Conservation (phyloP, 2,888 invertebrate genomes). For the Pediacus dermestoides region DNA sequence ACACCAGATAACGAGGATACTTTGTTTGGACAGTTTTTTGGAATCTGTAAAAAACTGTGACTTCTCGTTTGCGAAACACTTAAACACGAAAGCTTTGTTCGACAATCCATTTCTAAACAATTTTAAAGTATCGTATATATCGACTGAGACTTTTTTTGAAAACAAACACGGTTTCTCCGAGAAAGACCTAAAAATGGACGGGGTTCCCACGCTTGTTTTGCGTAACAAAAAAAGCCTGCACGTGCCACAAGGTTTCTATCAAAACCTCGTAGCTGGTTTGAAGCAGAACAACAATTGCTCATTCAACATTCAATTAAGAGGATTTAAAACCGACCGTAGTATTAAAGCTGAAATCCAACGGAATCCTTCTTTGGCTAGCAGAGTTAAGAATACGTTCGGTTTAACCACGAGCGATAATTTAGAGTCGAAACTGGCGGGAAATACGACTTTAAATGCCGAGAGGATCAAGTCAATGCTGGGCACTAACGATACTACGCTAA, state of each 20-base stretch:
- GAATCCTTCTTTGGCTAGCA: constrained; percentile 66
- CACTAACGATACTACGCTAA: constrained; percentile 50
- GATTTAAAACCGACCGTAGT: constrained; percentile 77
- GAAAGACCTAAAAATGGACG: constrained; percentile 31
- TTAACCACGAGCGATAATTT: constrained; percentile 26
- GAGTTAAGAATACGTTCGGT: constrained; percentile 59
- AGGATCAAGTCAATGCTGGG: constrained; percentile 54
- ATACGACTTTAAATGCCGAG: constrained; percentile 44
- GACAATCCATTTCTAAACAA: constrained; percentile 42
- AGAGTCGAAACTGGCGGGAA: constrained; percentile 29
- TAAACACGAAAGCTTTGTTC: constrained; percentile 39
- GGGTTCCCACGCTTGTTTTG: constrained; percentile 38
- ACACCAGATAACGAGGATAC: constrained; percentile 35
- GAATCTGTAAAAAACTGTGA: constrained; percentile 49
- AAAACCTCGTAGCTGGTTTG: constrained; percentile 37
- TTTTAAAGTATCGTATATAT: constrained; percentile 46
- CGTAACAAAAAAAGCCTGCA: constrained; percentile 33
- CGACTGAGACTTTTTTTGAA: constrained; percentile 48
- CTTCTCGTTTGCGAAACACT: constrained; percentile 42
- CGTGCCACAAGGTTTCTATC: constrained; percentile 39
- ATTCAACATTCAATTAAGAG: constrained; percentile 59
- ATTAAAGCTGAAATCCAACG: constrained; percentile 66
- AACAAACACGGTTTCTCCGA: constrained; percentile 49
- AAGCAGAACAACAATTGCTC: constrained; percentile 37
- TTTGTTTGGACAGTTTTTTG: constrained; percentile 50